phyloP scores from a whole-genome alignment of 2,888 invertebrate species.

The Tridacna gigas region DNA sequence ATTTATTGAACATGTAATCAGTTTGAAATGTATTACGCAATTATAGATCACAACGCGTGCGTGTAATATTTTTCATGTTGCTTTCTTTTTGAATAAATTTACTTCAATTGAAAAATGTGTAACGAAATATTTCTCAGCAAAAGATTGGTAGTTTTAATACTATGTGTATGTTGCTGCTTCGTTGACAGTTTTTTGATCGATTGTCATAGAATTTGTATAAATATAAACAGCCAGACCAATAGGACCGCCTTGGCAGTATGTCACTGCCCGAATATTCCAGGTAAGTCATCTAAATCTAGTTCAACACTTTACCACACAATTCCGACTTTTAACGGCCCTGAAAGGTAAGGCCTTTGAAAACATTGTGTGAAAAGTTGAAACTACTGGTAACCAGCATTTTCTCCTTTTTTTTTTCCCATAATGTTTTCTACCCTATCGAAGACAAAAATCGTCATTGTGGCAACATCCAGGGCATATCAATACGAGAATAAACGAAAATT shows the following conservation, averaged over 20 bases:
- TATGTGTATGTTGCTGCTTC: not conserved
- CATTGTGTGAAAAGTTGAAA: not conserved
- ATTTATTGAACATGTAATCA: no score
- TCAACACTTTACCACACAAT: not conserved
- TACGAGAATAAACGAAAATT: no score
- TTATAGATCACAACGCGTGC: no score
- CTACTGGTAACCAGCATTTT: not conserved
- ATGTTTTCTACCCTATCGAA: not conserved
- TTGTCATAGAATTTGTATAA: not conserved
- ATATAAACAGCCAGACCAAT: not conserved
- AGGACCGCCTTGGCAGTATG: not conserved
- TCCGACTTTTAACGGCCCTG: not conserved
- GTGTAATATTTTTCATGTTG: no score
- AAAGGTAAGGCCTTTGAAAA: not conserved
- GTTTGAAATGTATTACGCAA: no score
- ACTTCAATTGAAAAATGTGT: no score
- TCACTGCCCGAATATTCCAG: not conserved
- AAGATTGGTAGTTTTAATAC: not conserved
- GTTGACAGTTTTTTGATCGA: constrained; percentile 2
- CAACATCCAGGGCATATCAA: no score
- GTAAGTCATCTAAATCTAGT: constrained; percentile 7
- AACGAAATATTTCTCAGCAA: no score
- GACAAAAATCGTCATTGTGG: no score
- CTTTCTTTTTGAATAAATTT: no score
- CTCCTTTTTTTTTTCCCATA: not conserved